These are phyloP conservation scores for Cydia fagiglandana DNA, from an alignment of 1,140 invertebrate species.

Conservation along the genomic window DNA sequence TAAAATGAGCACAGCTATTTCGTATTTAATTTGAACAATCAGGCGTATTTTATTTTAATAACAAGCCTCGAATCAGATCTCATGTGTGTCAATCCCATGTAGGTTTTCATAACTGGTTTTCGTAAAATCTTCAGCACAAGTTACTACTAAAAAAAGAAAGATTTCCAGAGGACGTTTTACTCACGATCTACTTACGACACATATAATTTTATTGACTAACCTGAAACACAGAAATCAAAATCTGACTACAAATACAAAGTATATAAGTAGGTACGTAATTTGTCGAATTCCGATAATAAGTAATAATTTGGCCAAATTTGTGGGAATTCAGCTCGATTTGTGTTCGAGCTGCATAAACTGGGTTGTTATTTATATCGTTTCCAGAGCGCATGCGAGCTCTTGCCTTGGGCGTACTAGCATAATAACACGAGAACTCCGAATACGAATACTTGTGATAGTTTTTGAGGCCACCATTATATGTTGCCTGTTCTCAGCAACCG, in stretches of 20 bases:
- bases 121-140: neutral
- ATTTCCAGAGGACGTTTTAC: neutral
- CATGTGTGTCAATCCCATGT: too few relatives aligned
- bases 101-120: neutral
- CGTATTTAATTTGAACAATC: too few relatives aligned
- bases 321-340: constrained; percentile 16
- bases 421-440: neutral
- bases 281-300: constrained; percentile 12
- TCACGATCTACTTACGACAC: neutral
- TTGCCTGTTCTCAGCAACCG: neutral
- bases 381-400: neutral
- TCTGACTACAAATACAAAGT: neutral
- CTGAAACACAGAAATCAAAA: neutral
- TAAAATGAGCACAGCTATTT: too few relatives aligned
- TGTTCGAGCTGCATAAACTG: neutral
- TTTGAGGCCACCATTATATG: neutral
- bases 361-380: neutral
- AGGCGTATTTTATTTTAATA: too few relatives aligned
- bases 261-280: neutral
- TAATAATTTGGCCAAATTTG: constrained; percentile 18
- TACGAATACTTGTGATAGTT: neutral
- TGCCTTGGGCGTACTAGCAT: neutral
- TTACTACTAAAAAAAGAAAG: too few relatives aligned
- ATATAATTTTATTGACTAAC: neutral
- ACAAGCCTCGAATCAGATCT: too few relatives aligned